Conservation (phyloP, 2,888 invertebrate genomes). For the Archips crataeganus region DNA sequence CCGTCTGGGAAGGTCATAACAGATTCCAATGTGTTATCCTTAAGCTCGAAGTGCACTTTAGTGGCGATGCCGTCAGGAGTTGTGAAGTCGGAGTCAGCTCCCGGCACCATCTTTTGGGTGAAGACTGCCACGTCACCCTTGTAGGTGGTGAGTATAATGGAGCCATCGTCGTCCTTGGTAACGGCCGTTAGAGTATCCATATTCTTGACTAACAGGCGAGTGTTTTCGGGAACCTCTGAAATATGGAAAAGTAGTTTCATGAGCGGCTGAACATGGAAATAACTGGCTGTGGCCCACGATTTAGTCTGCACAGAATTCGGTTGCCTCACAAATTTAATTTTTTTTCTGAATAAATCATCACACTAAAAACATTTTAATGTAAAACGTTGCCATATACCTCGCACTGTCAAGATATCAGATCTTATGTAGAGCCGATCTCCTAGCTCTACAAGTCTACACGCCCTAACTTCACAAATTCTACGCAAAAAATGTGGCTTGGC, state of each 20-base stretch:
- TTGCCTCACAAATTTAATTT: too few species aligned
- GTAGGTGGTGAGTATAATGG: constrained; percentile 6
- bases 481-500: too few species aligned
- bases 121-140: constrained; percentile 7
- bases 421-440: too few species aligned
- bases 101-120: constrained; percentile 12
- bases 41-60: background rate
- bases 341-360: too few species aligned
- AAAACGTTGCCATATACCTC: too few species aligned
- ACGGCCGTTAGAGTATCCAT: background rate
- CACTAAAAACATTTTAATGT: too few species aligned
- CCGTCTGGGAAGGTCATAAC: constrained; percentile 15
- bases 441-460: too few species aligned
- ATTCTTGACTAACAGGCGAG: background rate
- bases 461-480: too few species aligned
- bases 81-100: constrained; percentile 7
- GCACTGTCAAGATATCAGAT: too few species aligned
- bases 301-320: too few species aligned
- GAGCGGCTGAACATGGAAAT: background rate
- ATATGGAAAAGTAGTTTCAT: background rate
- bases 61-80: constrained; percentile 16
- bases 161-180: constrained; percentile 31
- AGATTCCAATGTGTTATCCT: background rate
- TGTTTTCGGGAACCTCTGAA: constrained; percentile 23
- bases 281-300: too few species aligned